These are phyloP conservation scores for Pachyseris speciosa DNA, from an alignment of 64 coral and sea anemone species.

Conservation along the genomic window DNA sequence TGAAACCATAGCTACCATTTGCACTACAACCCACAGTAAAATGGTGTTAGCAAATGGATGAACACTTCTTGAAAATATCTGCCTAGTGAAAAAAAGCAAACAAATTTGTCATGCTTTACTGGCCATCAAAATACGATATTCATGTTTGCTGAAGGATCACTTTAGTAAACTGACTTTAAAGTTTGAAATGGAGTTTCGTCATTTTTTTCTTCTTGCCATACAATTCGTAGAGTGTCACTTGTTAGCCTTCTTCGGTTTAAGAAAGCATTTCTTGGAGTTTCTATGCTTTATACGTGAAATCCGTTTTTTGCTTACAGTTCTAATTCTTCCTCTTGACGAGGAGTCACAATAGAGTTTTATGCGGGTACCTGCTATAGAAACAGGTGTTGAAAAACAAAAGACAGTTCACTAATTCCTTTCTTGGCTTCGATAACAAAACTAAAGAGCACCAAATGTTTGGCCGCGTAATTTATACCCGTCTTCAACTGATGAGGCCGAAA, in stretches of 20 bases:
- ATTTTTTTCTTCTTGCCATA: neutral
- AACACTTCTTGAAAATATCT: neutral
- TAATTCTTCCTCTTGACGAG: neutral
- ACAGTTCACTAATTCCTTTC: no score
- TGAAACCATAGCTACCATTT: neutral
- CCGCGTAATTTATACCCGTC: no score
- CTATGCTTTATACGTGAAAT: no score
- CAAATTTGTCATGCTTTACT: neutral
- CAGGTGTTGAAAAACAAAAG: constrained; percentile 21
- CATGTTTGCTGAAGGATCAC: neutral
- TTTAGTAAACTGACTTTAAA: neutral
- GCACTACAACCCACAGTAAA: neutral
- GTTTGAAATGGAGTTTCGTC: neutral
- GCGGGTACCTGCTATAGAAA: constrained; percentile 12
- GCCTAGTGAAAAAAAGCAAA: neutral
- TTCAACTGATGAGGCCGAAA: no score
- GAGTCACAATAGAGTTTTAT: neutral
- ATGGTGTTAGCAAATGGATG: neutral
- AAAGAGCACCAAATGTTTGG: no score
- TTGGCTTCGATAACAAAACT: no score
- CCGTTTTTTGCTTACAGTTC: neutral
- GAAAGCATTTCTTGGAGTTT: no score
- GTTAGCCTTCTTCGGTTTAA: neutral
- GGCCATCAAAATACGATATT: neutral
- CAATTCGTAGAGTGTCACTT: neutral